Base-by-base conservation (phyloP, 2,113 vertebrate genomes). In the Melanerpes formicivorus region DNA sequence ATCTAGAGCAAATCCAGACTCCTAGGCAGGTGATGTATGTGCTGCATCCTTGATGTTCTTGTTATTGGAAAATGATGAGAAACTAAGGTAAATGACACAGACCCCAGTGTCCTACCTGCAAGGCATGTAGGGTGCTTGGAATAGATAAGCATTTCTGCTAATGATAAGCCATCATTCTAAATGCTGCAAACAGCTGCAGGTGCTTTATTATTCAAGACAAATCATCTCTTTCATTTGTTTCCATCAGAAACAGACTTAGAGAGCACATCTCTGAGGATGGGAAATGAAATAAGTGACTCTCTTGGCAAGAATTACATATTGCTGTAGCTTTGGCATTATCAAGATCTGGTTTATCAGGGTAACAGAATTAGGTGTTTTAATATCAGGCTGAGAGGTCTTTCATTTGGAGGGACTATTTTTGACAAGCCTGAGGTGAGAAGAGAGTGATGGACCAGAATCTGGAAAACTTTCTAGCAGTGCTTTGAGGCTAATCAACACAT, bases 161-260 rank as follows among this genome's bases (percentile, higher is more conserved):
- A 95, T 91, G 95, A 80, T 90, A 56, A 95, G 9, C 76, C 52
- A 80, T 86, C 88, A 66, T 56, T 94, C 92, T 69, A 67, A 94
- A 92, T 37, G 70, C 72, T 91, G 82, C 67, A 88, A 85, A 84
- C 88, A 90, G 93, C 94, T 96, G 95, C 96, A 96, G 92, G 90
- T 96, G 84, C 86, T 94, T 94, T 96, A 96, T 96, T 96, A 95
- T 95, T 93, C 90, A 93, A 96, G 84, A 65, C 42, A 90, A 95
- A 96, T 94, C 86, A 86, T 73, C 10, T 42, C 89, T 85, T 94
- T 92, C 92, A 73, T 94, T 93, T 94, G 80, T 91, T 95, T 94
- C 79, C 64, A 91, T 84, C 91, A 94, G 90, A 95, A 96, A 70
- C 63, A 1, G 13, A 90, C 66, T 70, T 55, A 71, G 63, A 96